A percentile compares a stretch with the other conserved stretches of the same genome.
phyloP scores from a whole-genome alignment of 2,888 invertebrate genomes.

The Ferdinandea cuprea region DNA sequence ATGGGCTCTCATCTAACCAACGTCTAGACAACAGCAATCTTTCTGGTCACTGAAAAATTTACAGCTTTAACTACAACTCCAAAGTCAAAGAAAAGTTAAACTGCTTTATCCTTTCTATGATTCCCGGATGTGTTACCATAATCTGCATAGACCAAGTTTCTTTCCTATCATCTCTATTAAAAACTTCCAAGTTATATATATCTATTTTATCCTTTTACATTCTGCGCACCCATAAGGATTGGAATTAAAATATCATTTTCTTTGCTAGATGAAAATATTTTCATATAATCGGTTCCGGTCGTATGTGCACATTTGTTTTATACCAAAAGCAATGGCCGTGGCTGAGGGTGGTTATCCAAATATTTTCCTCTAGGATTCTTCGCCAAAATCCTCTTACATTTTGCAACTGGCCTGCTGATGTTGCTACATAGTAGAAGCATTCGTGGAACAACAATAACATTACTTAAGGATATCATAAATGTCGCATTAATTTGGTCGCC shows the following conservation, averaged over 20 bases:
- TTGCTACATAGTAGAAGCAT: constrained; percentile 10
- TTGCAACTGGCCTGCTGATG: constrained; percentile 24
- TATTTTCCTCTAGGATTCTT: constrained; percentile 29
- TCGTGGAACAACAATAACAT: constrained; percentile 48
- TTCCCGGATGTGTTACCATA: constrained; percentile 56
- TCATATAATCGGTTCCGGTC: constrained; percentile 65
- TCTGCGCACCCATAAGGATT: constrained; percentile 21
- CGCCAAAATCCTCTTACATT: constrained; percentile 67
- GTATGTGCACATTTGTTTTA: constrained; percentile 54
- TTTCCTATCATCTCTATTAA: constrained; percentile 29
- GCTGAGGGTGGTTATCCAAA: constrained; percentile 11
- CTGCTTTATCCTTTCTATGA: constrained; percentile 51
- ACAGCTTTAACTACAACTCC: constrained; percentile 24
- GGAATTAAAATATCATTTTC: constrained; percentile 64
- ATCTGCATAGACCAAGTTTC: constrained; percentile 57
- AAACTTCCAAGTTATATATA: constrained; percentile 11
- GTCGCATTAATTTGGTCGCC: constrained; percentile 59
- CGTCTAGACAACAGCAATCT: constrained; percentile 32
- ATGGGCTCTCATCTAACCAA: constrained; percentile 36
- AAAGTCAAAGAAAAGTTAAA: constrained; percentile 48
- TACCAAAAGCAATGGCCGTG: constrained; percentile 20
- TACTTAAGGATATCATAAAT: constrained; percentile 65
- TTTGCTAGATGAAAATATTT: constrained; percentile 54
- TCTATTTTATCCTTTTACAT: constrained; percentile 9
- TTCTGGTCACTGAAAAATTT: constrained; percentile 7